phyloP scores from a whole-genome alignment of 2,888 invertebrate species.

The Temnothorax ravouxi region DNA sequence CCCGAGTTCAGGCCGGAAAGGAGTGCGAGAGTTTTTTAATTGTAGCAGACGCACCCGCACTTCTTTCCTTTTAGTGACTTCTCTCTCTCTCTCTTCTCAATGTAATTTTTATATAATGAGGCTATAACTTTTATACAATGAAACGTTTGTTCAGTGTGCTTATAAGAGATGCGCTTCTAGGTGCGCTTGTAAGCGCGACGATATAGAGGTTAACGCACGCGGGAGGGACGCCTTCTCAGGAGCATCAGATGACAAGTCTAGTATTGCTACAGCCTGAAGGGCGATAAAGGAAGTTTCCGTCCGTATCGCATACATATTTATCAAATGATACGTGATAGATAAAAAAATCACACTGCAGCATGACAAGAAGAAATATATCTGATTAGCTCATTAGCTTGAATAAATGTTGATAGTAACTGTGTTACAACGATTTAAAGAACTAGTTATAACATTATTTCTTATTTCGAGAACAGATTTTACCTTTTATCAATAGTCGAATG shows the following conservation, averaged over 20 bases:
- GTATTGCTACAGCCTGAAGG: constrained; percentile 7
- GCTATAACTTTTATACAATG: background rate
- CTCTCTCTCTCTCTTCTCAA: background rate
- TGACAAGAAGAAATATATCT: background rate
- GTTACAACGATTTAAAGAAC: background rate
- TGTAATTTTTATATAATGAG: constrained; percentile 1
- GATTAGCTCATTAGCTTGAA: constrained; percentile 37
- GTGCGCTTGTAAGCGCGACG: background rate
- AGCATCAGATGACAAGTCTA: constrained; percentile 34
- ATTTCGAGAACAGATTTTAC: background rate
- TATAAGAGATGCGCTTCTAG: background rate
- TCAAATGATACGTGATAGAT: background rate
- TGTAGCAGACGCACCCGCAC: constrained; percentile 12
- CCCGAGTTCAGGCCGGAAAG: constrained; percentile 27
- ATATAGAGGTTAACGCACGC: constrained; percentile 37
- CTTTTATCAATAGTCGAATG: background rate
- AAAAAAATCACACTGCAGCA: constrained; percentile 15
- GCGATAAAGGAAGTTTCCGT: constrained; percentile 27
- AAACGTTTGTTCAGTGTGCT: background rate
- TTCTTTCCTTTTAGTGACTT: background rate
- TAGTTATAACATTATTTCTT: background rate
- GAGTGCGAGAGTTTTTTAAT: constrained; percentile 46
- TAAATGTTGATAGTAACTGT: constrained; percentile 13
- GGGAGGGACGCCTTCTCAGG: constrained; percentile 29
- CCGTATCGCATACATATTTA: background rate